These are phyloP conservation scores for Aelia acuminata DNA, from an alignment of 2,888 invertebrate genomes.

Conservation along the genomic window DNA sequence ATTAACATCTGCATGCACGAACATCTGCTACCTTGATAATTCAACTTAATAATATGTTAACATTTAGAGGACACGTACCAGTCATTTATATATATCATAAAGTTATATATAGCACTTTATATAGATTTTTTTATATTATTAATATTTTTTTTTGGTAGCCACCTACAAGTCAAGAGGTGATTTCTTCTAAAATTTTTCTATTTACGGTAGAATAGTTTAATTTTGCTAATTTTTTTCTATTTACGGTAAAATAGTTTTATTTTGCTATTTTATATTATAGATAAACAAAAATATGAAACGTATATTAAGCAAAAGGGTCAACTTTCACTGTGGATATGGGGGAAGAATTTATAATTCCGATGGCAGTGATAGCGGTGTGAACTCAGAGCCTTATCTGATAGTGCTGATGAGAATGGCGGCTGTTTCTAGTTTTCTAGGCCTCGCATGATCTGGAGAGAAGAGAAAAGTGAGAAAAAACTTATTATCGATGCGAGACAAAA, in stretches of 20 bases:
- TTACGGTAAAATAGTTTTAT: too few relatives aligned
- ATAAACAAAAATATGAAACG: too few relatives aligned
- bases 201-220: too few relatives aligned
- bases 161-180: too few relatives aligned
- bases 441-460: neutral
- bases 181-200: too few relatives aligned
- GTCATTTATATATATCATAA: too few relatives aligned
- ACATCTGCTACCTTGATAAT: neutral
- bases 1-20: slow-evolving; percentile 19
- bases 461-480: neutral
- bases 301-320: too few relatives aligned
- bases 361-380: neutral
- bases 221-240: too few relatives aligned
- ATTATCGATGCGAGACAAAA: neutral
- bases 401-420: neutral
- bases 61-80: neutral
- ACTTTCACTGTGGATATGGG: neutral
- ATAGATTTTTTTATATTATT: too few relatives aligned
- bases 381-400: neutral
- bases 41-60: neutral
- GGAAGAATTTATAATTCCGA: neutral
- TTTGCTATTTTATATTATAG: too few relatives aligned
- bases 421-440: neutral
- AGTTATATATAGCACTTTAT: too few relatives aligned
- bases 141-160: too few relatives aligned